Base-by-base conservation (phyloP, 2,113 vertebrate species). In the Microcebus griseorufus region DNA sequence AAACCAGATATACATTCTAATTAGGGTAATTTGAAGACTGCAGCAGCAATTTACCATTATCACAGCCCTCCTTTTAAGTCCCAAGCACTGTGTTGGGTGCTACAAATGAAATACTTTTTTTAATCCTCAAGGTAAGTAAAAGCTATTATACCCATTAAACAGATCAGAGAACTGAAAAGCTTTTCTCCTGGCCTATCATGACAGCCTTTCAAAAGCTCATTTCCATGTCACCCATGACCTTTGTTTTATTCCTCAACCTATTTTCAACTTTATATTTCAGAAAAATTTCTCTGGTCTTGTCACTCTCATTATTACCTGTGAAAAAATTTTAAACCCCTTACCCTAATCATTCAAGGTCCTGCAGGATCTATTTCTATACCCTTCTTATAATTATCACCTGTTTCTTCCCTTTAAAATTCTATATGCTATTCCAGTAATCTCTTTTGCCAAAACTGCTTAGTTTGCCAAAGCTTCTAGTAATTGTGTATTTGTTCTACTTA, bases 141-240 rank as follows among this genome's bases (percentile, higher is more conserved):
- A 70, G 42, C 67, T 88, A 67, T 93, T 51, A n/a, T 84, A 64
- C 27, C 60, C 62, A 64, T 60, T 53, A 70, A 93, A 53, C 62
- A 85, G 80, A 78, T 64, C 22, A 93, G 45, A 7, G 13, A 64
- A 25, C 10, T 55, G 48, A 65, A 90, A 62, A 11, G 0, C 9
- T 55, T 76, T 90, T 85, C 64, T 27, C 23, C 58, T 93, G 37
- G 32, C 80, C 45, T 79, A 39, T 55, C 29, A 55, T 90, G 37
- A 90, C 53, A 96, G 18, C 53, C 93, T 93, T 85, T 48, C 23
- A 29, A 80, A 93, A 72, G 39, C 14, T 83, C 37, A 90, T 48
- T 65, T 90, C 22, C 37, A 37, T 22, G 34, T 65, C 45, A 90
- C 14, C 3, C 32, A 25, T 65, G 69, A 70, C 53, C 32, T 80